Percentiles rank a stretch among this genome's conserved stretches.
These are phyloP conservation scores for Drosophila austrosaltans DNA, from an alignment of 2,888 invertebrate genomes.

Conservation along the genomic window DNA sequence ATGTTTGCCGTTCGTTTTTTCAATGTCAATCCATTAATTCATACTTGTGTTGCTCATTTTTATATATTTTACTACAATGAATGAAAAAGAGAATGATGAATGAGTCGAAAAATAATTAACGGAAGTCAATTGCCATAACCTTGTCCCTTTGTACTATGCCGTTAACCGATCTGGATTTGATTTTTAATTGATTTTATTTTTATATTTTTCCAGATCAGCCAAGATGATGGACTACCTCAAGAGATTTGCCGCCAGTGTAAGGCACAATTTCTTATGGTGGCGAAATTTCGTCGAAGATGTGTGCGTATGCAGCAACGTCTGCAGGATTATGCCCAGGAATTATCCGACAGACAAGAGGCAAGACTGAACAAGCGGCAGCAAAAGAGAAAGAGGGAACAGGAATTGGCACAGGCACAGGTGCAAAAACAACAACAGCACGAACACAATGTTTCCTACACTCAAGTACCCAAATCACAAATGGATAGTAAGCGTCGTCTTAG, in stretches of 20 bases:
- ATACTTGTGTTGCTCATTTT: slow-evolving; percentile 22
- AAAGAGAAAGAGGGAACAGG: slow-evolving; percentile 26
- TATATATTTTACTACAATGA: slow-evolving; percentile 11
- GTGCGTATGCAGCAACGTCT: slow-evolving; percentile 76
- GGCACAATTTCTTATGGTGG: slow-evolving; percentile 79
- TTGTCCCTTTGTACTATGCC: not conserved
- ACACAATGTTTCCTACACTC: slow-evolving; percentile 12
- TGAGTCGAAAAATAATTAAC: not conserved
- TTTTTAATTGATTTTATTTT: not conserved
- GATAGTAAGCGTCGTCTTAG: slow-evolving; percentile 57
- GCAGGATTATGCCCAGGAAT: slow-evolving; percentile 46
- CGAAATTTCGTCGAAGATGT: slow-evolving; percentile 80
- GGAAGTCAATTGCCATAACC: not conserved
- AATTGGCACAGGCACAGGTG: slow-evolving; percentile 2
- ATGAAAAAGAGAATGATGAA: slow-evolving; percentile 24
- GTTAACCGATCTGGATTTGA: not conserved
- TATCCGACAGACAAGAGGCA: slow-evolving; percentile 51
- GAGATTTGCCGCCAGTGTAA: slow-evolving; percentile 79
- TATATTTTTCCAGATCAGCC: slow-evolving; percentile 66
- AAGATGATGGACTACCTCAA: slow-evolving; percentile 78
- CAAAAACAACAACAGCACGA: not conserved
- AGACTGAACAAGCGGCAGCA: slow-evolving; percentile 38
- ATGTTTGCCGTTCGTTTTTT: slow-evolving; percentile 34
- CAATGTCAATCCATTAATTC: slow-evolving; percentile 57
- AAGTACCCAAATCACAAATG: slow-evolving; percentile 32